Evolutionary conservation across 2,797 vertebrate species (phyloP), one percentile per base, ranked within the genome.

Genomic region (Echiichthys vipera): DNA sequence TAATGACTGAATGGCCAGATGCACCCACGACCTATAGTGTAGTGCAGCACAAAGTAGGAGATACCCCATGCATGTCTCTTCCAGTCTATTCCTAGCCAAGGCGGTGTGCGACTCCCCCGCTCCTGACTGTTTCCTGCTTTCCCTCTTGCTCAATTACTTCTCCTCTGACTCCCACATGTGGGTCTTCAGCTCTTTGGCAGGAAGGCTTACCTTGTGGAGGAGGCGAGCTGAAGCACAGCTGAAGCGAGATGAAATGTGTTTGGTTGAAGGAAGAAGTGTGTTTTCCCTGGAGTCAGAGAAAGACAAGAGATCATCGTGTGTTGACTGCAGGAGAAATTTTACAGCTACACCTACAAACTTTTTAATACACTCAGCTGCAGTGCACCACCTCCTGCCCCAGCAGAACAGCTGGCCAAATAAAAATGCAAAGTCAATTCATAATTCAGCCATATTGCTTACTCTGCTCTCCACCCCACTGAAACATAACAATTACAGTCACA

Each of bases 91-190:
- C 87, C 90, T 90, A 93, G 88, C 74, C 39, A 7, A 75, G 80
- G 71, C 39, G 51, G 59, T 66, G 74, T 70, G n/a, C n/a, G 77
- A 87, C 85, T 83, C 77, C 77, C 70, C 84, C 70, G 75, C 79
- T 65, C 88, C 76, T 87, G 69, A 84, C 84, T 77, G 82, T 74
- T 89, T 90, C 82, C 87, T 87, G 84, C 84, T 76, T 84, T 83
- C 67, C 72, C 68, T 84, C 81, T 86, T 89, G 84, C 89, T 90
- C 88, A 92, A 89, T 91, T 88, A 88, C 88, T 88, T 88, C 85
- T 90, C 78, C 78, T 87, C 86, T 82, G 84, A 92, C 89, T 91
- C 91, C 89, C 85, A 91, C 91, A 89, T 92, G 89, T 86, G 80
- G 83, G 79, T 88, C 81, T 77, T 69, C 66, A 53, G 84, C 81